Evolutionary conservation across 2,888 invertebrate genomes (phyloP), one percentile per base, ranked within the genome.

Genomic region (Pachliopta kotzebuea): DNA sequence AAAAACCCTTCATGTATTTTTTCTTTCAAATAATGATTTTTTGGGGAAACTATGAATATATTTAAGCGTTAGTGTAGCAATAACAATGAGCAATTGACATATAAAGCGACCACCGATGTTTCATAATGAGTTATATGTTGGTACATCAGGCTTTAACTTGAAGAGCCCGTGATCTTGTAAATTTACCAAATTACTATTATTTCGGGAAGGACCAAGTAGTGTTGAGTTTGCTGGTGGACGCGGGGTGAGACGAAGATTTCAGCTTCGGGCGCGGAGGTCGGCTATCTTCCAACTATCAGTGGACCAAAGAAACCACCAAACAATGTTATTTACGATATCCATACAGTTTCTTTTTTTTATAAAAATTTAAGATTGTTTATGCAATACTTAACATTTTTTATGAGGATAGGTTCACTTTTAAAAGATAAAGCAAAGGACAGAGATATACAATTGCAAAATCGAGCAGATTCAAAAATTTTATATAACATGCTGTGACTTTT

Each of bases 201-300:
- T 64, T 56, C 60, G 60, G 60, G 60, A 56, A 60, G 56, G 64
- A 64, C 64, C 64, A 60, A 64, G 50, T 42, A 24, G 55, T 20
- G 56, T 56, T 56, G 59, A 56, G 59, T 56, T 31, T 50, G 37
- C 31, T 31, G 23, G n/a, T 52, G n/a, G 56, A 24, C 23, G 50
- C 54, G 37, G 23, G 56, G 8, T 17, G 24, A 8, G 50, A n/a
- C 18, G 60, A 56, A 52, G 37, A 49, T 17, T 63, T 56, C 37
- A 20, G 55, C 59, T 20, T 52, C 55, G 55, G 50, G 11, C 50
- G 20, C 23, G 59, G 42, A 50, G 64, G 18, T 52, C 60, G 50
- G 50, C 60, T 56, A 4, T 52, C 42, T 56, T 56, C 56, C 60
- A 64, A 52, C 64, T 64, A 52, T 9, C n/a, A 45, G 17, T 56